A percentile compares a stretch with the other conserved stretches of the same genome.
Evolutionary conservation across 2,888 invertebrate genomes (phyloP).

Genomic region (Trichogramma evanescens): DNA sequence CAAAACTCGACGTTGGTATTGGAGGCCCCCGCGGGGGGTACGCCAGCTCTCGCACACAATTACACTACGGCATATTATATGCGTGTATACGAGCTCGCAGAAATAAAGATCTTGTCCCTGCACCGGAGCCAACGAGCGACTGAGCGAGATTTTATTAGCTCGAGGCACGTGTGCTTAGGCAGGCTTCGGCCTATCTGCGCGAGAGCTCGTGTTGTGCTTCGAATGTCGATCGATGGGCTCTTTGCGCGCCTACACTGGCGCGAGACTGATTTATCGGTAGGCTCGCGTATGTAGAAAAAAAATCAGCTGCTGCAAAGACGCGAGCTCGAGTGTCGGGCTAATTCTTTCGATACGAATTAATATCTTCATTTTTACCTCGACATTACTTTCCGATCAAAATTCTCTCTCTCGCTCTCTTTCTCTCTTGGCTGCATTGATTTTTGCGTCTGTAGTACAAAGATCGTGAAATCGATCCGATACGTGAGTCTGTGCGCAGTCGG

Average conservation of each 20-base stretch:
- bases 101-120: constrained; percentile 40
- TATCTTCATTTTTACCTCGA: too few relatives aligned
- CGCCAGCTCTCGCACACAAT: too few relatives aligned
- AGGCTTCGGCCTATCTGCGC: too few relatives aligned
- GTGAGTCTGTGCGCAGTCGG: neutral
- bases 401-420: neutral
- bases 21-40: too few relatives aligned
- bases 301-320: neutral
- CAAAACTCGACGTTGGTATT: too few relatives aligned
- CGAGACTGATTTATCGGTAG: neutral
- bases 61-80: too few relatives aligned
- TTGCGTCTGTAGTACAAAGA: neutral
- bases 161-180: neutral
- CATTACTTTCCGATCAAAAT: neutral
- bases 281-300: neutral
- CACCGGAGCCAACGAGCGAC: neutral
- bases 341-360: neutral
- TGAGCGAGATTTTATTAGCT: neutral
- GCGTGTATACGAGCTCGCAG: constrained; percentile 11
- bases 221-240: neutral
- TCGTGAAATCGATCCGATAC: constrained; percentile 3
- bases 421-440: neutral
- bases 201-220: neutral
- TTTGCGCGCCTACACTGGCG: neutral
- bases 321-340: neutral